Conservation (phyloP, 1,140 invertebrate species). For the Drosophila virilis region DNA sequence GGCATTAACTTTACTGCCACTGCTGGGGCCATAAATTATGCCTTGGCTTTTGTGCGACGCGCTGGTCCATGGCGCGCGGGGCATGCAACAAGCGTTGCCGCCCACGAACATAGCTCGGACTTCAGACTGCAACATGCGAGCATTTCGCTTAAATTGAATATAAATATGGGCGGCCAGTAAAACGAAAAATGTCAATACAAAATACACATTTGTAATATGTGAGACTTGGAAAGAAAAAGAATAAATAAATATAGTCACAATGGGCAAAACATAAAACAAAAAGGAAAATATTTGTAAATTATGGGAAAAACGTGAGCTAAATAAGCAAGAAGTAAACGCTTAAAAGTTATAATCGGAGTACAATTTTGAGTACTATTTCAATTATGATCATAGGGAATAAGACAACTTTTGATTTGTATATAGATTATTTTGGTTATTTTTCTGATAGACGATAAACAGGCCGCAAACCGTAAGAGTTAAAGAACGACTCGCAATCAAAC, state of each 20-base stretch:
- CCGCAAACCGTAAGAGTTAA: too few relatives aligned
- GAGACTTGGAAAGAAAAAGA: background rate
- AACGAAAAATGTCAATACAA: constrained; percentile 65
- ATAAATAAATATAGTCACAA: constrained; percentile 15
- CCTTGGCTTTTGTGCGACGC: constrained; percentile 19
- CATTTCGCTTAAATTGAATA: constrained; percentile 78
- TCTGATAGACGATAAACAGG: too few relatives aligned
- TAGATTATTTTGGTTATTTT: too few relatives aligned
- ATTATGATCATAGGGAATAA: too few relatives aligned
- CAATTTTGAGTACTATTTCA: too few relatives aligned
- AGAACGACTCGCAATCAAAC: too few relatives aligned
- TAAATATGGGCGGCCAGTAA: constrained; percentile 57
- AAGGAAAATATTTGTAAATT: background rate
- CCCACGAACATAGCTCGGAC: constrained; percentile 5
- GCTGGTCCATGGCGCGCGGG: constrained; percentile 18
- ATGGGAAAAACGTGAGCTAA: background rate
- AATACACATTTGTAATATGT: constrained; percentile 31
- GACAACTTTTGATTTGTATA: too few relatives aligned
- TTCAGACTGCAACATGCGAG: constrained; percentile 49
- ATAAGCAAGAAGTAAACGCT: too few relatives aligned
- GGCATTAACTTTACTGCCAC: constrained; percentile 71
- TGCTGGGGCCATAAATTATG: constrained; percentile 66
- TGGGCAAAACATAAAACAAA: background rate
- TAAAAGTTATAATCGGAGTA: too few relatives aligned
- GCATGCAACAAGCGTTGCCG: constrained; percentile 60